Evolutionary conservation across 2,797 vertebrate species (phyloP).

Genomic region (Falco rusticolus): DNA sequence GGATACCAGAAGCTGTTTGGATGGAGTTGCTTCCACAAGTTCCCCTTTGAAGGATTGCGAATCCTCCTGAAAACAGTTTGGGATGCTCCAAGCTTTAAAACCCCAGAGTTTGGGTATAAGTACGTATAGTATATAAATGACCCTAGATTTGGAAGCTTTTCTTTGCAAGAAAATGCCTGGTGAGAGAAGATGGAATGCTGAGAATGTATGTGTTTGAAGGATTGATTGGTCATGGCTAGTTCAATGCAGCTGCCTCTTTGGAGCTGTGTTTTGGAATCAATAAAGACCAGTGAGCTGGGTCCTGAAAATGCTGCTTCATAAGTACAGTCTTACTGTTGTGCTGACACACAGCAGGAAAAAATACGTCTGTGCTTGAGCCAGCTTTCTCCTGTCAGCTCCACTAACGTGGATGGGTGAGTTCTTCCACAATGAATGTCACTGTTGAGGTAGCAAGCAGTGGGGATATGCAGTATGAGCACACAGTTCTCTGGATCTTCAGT

Average conservation of each 20-base stretch:
- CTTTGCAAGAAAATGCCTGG: background rate
- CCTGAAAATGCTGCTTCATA: background rate
- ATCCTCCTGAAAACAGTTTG: background rate
- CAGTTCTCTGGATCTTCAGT: background rate
- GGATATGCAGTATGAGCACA: background rate
- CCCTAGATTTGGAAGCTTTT: background rate
- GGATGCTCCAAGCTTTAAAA: background rate
- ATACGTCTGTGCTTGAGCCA: background rate
- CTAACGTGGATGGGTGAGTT: background rate
- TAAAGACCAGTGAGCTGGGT: background rate
- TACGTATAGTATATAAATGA: accelerated
- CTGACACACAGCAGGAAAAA: background rate
- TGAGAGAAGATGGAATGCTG: background rate
- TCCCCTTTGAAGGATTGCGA: background rate
- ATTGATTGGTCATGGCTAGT: background rate
- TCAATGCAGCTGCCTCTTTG: background rate
- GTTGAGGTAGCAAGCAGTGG: background rate
- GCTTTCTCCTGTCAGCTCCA: background rate
- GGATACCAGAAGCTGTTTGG: background rate
- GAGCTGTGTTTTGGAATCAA: background rate
- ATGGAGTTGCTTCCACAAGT: background rate
- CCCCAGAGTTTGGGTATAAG: background rate
- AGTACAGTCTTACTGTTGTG: background rate
- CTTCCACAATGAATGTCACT: background rate
- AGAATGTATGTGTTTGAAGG: background rate